phyloP scores from a whole-genome alignment of 1,140 invertebrate species.

The Pseudomyrmex cubaensis region DNA sequence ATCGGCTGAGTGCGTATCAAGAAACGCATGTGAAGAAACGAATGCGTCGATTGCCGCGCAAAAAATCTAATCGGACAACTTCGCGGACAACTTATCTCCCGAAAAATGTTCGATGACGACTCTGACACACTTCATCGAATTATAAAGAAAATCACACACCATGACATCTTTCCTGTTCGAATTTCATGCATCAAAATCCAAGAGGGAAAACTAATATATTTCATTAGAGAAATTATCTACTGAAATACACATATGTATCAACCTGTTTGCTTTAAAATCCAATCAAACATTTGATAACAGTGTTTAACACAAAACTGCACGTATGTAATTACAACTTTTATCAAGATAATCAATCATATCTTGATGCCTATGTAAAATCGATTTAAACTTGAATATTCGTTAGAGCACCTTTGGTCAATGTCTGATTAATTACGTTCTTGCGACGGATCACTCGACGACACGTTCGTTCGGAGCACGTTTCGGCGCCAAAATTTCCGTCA shows the following conservation, averaged over 20 bases:
- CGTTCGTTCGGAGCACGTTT: slow-evolving; percentile 19
- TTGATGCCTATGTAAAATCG: neutral
- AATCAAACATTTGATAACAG: too few relatives aligned
- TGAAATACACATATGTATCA: too few relatives aligned
- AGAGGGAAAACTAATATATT: too few relatives aligned
- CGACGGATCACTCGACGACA: slow-evolving; percentile 1
- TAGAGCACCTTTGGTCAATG: neutral
- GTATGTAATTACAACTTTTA: too few relatives aligned
- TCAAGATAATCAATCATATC: too few relatives aligned
- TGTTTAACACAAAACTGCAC: too few relatives aligned
- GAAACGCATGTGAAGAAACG: slow-evolving; percentile 26
- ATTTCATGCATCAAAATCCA: too few relatives aligned
- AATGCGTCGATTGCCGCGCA: slow-evolving; percentile 36
- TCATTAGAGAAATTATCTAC: too few relatives aligned
- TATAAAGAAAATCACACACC: neutral
- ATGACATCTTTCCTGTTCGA: neutral
- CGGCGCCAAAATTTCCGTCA: slow-evolving; percentile 3
- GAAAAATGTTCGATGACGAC: neutral
- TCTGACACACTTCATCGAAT: neutral
- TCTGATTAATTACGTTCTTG: neutral
- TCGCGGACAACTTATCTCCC: neutral
- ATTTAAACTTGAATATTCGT: neutral
- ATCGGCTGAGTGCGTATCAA: slow-evolving; percentile 26
- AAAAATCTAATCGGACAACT: neutral
- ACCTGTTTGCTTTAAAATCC: too few relatives aligned